Percentiles rank a stretch among this genome's conserved stretches.
phyloP scores from a whole-genome alignment of 2,888 invertebrate species.

The Dolichopus griseipennis region DNA sequence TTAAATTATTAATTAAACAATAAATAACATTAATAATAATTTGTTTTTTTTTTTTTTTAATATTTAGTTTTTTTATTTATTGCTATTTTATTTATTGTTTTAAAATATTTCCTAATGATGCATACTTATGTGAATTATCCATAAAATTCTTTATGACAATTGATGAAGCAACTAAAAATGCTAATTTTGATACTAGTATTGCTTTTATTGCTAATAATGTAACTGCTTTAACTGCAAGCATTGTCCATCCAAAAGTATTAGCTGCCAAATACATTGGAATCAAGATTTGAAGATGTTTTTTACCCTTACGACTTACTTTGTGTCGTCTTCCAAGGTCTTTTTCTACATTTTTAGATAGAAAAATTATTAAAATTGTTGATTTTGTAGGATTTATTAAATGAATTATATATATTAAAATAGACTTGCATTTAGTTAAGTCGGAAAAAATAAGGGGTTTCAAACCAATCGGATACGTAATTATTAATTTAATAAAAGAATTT shows the following conservation, averaged over 20 bases:
- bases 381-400: no score
- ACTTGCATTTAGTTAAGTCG: no score
- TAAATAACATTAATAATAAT: no score
- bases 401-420: no score
- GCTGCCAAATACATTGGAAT: slow-evolving; percentile 60
- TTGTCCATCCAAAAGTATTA: slow-evolving; percentile 55
- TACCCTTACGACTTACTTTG: slow-evolving; percentile 40
- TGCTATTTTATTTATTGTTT: background rate
- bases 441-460: no score
- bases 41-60: no score
- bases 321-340: slow-evolving; percentile 25
- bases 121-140: slow-evolving; percentile 43
- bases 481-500: no score
- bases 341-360: slow-evolving; percentile 12
- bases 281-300: slow-evolving; percentile 54
- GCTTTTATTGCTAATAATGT: slow-evolving; percentile 58
- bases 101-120: background rate
- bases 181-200: slow-evolving; percentile 57
- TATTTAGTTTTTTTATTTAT: background rate
- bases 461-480: no score
- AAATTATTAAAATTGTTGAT: background rate
- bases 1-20: background rate
- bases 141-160: slow-evolving; percentile 54
- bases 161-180: slow-evolving; percentile 54
- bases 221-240: slow-evolving; percentile 54